Percentiles rank a stretch among this genome's conserved stretches.
Conservation (phyloP, 2,888 invertebrate species). For the Yponomeuta plumbellus region DNA sequence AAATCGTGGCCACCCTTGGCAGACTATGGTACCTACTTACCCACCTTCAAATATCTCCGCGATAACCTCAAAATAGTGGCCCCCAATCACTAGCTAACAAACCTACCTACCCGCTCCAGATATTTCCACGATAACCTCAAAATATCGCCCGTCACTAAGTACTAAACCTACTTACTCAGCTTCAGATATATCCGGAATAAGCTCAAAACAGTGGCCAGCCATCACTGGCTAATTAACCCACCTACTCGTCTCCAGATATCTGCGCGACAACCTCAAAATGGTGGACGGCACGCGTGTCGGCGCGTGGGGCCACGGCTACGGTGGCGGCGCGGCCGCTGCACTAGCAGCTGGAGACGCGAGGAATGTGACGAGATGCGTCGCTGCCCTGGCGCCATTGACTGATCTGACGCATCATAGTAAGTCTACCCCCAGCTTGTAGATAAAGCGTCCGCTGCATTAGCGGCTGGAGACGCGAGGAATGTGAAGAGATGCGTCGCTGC, state of each 20-base stretch:
- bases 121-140: constrained; percentile 86
- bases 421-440: constrained; percentile 30
- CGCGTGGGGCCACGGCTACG: constrained; percentile 91
- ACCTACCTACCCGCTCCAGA: constrained; percentile 41
- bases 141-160: too few species aligned
- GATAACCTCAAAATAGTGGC: too few species aligned
- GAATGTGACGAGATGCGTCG: constrained; percentile 88
- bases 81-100: too few species aligned
- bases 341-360: constrained; percentile 85
- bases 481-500: constrained; percentile 90
- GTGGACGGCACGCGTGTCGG: constrained; percentile 88
- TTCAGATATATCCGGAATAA: too few species aligned
- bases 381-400: constrained; percentile 91
- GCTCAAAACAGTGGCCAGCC: too few species aligned
- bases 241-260: constrained; percentile 68
- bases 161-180: too few species aligned
- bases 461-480: constrained; percentile 84
- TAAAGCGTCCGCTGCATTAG: constrained; percentile 79
- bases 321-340: constrained; percentile 89
- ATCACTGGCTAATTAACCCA: too few species aligned
- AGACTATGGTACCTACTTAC: too few species aligned
- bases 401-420: constrained; percentile 88
- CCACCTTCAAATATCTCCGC: too few species aligned
- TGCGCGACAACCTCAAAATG: constrained; percentile 86
- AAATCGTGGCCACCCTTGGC: too few species aligned